Evolutionary conservation across 2,113 vertebrate genomes (phyloP), one percentile per base, ranked within the genome.

Genomic region (Aphelocoma coerulescens): DNA sequence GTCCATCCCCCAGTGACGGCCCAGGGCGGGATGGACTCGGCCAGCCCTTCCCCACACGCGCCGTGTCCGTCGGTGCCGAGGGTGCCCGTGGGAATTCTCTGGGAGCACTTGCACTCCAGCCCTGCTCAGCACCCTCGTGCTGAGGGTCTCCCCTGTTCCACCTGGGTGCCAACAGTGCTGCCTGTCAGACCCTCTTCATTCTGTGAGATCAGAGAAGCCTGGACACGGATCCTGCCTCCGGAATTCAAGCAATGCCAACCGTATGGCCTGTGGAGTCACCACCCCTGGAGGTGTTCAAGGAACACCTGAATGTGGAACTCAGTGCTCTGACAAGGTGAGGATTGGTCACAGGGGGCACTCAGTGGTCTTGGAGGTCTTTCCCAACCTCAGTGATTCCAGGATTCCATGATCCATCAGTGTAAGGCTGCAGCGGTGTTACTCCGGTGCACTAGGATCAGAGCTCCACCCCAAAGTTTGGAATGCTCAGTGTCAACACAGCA

Each of bases 11-110:
- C 41, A 3, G 65, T 0, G 28, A 39, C 8, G 4, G 51, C 77
- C 51, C 37, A 2, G 61, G 28, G 30, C 7, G 10, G 51, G 61
- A 23, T 6, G 72, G 62, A 2, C 10, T 51, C 59, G 1, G 3
- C 3, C 51, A 4, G 76, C 74, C 8, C 68, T 22, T 35, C 32
- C 51, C 10, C 1, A 27, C 13, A 5, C 46, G 8, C 1, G 2
- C 10, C 2, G 39, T 5, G 48, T 4, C 39, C 7, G 0, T 10
- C 13, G 2, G 1, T 2, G 57, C 33, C 1, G 2, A 7, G 0
- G 9, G 21, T 1, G 59, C 7, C 23, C 5, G 30, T 0, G 12
- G 67, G 58, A 41, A 22, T 4, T 43, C 62, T 7, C 1, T 3
- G 7, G 4, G 18, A 73, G 57, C n/a, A 28, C 17, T 63, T 1